A percentile compares a stretch with the other conserved stretches of the same genome.
Evolutionary conservation across 2,113 vertebrate species (phyloP).

Genomic region (Glareola pratincola): DNA sequence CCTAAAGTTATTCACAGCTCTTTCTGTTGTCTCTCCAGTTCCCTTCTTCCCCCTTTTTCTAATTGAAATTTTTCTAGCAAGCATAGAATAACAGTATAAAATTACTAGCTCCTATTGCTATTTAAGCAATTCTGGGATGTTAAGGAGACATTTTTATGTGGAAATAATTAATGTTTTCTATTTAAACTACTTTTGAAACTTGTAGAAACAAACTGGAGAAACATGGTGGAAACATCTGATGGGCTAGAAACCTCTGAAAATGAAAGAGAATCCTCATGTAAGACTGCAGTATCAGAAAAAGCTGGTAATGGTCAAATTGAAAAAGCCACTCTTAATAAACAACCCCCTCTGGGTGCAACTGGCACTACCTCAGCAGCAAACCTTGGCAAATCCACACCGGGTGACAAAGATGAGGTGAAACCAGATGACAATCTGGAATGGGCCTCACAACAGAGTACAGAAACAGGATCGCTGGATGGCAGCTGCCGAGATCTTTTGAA

Average conservation of each 20-base stretch:
- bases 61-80: background rate
- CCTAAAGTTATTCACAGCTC: background rate
- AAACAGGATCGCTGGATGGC: constrained; percentile 93
- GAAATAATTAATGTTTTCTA: background rate
- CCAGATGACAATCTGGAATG: constrained; percentile 91
- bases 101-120: background rate
- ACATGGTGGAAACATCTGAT: constrained; percentile 93
- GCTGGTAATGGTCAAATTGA: constrained; percentile 17
- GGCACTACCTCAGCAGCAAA: constrained; percentile 47
- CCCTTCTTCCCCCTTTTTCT: background rate
- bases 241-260: constrained; percentile 84
- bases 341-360: background rate
- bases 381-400: constrained; percentile 54
- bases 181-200: constrained; percentile 27
- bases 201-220: constrained; percentile 97
- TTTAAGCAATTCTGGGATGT: background rate
- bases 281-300: constrained; percentile 62
- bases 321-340: constrained; percentile 52
- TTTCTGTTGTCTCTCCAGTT: background rate
- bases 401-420: constrained; percentile 85
- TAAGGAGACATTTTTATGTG: background rate
- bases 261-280: constrained; percentile 74
- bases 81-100: background rate
- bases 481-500: constrained; percentile 91
- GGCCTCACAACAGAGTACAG: constrained; percentile 96